These are phyloP conservation scores for Folsomia candida DNA, from an alignment of 2,888 invertebrate species.

Conservation along the genomic window DNA sequence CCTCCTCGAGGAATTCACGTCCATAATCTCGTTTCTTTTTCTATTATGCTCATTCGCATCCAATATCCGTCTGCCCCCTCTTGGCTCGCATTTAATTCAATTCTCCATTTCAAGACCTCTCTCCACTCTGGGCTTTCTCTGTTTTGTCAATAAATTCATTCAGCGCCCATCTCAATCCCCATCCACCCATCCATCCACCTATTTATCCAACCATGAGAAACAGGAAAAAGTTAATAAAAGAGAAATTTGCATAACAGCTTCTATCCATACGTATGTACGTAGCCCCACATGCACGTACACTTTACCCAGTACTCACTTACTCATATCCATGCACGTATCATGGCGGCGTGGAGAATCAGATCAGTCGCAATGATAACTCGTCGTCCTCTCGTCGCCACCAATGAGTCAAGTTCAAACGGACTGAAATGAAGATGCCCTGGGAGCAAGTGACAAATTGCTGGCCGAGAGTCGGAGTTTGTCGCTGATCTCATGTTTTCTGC, in stretches of 20 bases:
- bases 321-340: no score
- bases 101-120: background rate
- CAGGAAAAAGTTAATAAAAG: background rate
- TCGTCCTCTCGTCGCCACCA: background rate
- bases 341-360: background rate
- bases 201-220: background rate
- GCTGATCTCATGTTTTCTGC: no score
- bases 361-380: background rate
- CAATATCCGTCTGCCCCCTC: background rate
- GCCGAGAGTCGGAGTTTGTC: background rate
- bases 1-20: background rate
- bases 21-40: conserved; percentile 18
- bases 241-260: background rate
- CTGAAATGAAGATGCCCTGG: background rate
- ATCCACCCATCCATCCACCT: no score
- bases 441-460: background rate
- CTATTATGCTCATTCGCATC: conserved; percentile 6
- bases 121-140: background rate
- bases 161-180: no score
- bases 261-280: no score
- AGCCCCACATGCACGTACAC: no score
- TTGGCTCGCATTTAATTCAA: background rate
- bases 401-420: background rate
- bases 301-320: no score
- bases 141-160: background rate